These are phyloP conservation scores for Drosophila insularis DNA, from an alignment of 1,140 invertebrate species.

Conservation along the genomic window DNA sequence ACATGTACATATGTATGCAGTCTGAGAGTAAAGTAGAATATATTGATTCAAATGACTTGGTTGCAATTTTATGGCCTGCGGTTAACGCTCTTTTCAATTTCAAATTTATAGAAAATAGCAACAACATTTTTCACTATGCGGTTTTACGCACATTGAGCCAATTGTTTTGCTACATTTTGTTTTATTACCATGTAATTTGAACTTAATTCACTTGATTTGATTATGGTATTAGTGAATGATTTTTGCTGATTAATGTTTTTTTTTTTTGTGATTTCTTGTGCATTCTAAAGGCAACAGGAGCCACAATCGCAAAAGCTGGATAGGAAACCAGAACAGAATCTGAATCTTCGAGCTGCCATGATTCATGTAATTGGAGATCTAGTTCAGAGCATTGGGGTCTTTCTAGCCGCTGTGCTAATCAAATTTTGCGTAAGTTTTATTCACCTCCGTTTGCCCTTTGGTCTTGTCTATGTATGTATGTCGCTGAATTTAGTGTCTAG, in stretches of 20 bases:
- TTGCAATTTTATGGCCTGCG: constrained; percentile 42
- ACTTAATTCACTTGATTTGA: constrained; percentile 45
- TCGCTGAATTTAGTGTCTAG: constrained; percentile 22
- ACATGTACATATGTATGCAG: not conserved
- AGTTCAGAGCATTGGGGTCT: constrained; percentile 93
- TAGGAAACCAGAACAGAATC: constrained; percentile 84
- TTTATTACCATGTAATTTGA: constrained; percentile 49
- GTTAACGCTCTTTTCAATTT: constrained; percentile 25
- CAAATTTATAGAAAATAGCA: constrained; percentile 5
- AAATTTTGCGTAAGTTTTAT: constrained; percentile 88
- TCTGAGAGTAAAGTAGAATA: not conserved
- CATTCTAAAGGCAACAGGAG: not conserved
- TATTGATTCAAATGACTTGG: constrained; percentile 42
- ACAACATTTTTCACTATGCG: not conserved
- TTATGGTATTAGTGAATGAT: constrained; percentile 28
- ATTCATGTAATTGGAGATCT: constrained; percentile 96
- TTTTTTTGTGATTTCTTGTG: constrained; percentile 14
- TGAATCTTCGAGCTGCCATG: constrained; percentile 94
- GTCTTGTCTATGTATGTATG: not conserved
- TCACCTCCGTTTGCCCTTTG: not conserved
- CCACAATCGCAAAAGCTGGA: not conserved
- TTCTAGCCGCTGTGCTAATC: constrained; percentile 92
- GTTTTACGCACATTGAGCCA: not conserved
- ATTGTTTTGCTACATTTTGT: constrained; percentile 36
- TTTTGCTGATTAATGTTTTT: constrained; percentile 32